These are phyloP conservation scores for Hartigia nigra DNA, from an alignment of 2,888 invertebrate species.

Conservation along the genomic window DNA sequence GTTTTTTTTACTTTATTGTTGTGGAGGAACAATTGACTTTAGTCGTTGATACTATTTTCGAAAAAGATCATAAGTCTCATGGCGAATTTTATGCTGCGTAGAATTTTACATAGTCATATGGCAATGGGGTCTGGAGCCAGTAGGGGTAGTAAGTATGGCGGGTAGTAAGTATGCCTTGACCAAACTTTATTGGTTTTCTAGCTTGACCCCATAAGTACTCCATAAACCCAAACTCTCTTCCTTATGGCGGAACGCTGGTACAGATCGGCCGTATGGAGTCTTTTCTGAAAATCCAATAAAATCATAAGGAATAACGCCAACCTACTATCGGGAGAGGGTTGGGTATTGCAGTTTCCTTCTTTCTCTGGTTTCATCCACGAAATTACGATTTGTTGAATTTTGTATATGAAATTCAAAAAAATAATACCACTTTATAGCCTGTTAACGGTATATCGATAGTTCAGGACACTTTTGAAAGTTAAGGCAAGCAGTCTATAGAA, in stretches of 20 bases:
- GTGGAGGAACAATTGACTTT: not conserved
- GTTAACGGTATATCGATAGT: not conserved
- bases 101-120: not conserved
- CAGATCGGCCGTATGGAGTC: not conserved
- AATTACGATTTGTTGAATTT: not conserved
- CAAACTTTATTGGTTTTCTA: not conserved
- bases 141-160: not conserved
- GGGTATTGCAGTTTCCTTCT: not conserved
- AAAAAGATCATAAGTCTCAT: not conserved
- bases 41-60: not conserved
- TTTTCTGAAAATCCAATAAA: not conserved
- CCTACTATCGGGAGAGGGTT: not conserved
- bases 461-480: not conserved
- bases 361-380: not conserved
- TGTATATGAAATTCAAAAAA: not conserved
- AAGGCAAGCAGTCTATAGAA: not conserved
- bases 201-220: not conserved
- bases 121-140: not conserved
- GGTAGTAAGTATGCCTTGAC: not conserved
- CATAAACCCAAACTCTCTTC: not conserved
- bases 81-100: not conserved
- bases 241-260: not conserved
- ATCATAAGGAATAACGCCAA: not conserved
- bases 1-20: no score
- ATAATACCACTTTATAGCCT: no score